phyloP scores from a whole-genome alignment of 1,140 invertebrate genomes.

The Magallana angulata region DNA sequence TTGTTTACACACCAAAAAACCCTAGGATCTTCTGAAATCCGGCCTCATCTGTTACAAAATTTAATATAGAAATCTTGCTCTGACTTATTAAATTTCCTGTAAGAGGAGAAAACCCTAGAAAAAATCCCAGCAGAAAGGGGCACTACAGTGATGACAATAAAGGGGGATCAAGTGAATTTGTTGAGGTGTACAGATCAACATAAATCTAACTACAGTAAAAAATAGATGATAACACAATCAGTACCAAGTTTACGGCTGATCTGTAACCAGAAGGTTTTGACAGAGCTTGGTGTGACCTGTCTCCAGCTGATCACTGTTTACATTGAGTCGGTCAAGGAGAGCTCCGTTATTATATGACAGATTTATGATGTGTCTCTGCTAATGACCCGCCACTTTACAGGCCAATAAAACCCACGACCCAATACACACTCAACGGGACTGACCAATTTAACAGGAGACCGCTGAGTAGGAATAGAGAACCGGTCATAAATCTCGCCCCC shows the following conservation, averaged over 20 bases:
- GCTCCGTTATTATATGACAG: conserved; percentile 14
- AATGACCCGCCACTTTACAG: conserved; percentile 1
- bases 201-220: no score
- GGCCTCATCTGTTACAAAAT: conserved; percentile 15
- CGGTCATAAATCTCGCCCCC: background rate
- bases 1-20: conserved; percentile 26
- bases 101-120: background rate
- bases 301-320: background rate
- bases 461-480: background rate
- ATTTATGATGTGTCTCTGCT: conserved; percentile 20
- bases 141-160: no score
- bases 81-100: background rate
- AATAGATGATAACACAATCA: no score
- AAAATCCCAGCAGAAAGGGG: no score
- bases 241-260: no score
- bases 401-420: conserved; percentile 8
- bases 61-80: background rate
- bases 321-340: background rate
- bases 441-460: background rate
- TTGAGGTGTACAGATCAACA: no score
- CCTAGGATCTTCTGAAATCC: conserved; percentile 11
- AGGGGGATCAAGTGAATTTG: no score
- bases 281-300: no score
- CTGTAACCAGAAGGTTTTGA: no score
- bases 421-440: background rate